These are phyloP conservation scores for Pithys albifrons DNA, from an alignment of 2,113 vertebrate species.

Conservation along the genomic window DNA sequence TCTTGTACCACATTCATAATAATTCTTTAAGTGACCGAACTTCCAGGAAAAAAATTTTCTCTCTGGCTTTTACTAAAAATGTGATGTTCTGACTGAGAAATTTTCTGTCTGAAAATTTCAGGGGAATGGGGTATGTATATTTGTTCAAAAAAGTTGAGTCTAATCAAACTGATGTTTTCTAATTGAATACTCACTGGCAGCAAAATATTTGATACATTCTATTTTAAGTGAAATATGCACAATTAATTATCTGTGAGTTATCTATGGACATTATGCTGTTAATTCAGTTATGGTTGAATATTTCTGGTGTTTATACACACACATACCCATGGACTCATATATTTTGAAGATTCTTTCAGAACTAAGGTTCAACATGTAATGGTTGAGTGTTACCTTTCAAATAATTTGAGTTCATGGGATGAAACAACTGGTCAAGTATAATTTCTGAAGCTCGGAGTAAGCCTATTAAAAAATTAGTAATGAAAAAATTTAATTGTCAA, in stretches of 20 bases:
- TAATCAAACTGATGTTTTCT: not conserved
- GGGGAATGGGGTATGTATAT: not conserved
- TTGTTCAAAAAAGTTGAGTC: not conserved
- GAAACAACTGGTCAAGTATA: not conserved
- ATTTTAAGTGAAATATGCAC: not conserved
- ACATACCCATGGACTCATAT: fast-evolving
- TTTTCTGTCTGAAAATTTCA: not conserved
- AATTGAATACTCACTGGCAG: not conserved
- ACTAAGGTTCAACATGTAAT: not conserved
- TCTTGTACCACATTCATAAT: not conserved
- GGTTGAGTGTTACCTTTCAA: not conserved
- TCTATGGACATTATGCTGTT: not conserved
- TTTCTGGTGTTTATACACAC: not conserved
- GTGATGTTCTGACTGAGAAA: not conserved
- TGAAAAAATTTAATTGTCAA: not conserved
- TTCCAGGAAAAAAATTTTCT: not conserved
- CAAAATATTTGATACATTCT: not conserved
- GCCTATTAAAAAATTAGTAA: not conserved
- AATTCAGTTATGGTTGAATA: not conserved
- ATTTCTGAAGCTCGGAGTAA: not conserved
- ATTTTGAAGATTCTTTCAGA: not conserved
- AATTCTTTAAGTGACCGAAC: not conserved
- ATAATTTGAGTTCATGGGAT: not conserved
- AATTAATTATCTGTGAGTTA: not conserved
- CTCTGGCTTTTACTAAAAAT: not conserved